A percentile compares a stretch with the other conserved stretches of the same genome.
Evolutionary conservation across 2,888 invertebrate genomes (phyloP).

Genomic region (Caradrina kadenii): DNA sequence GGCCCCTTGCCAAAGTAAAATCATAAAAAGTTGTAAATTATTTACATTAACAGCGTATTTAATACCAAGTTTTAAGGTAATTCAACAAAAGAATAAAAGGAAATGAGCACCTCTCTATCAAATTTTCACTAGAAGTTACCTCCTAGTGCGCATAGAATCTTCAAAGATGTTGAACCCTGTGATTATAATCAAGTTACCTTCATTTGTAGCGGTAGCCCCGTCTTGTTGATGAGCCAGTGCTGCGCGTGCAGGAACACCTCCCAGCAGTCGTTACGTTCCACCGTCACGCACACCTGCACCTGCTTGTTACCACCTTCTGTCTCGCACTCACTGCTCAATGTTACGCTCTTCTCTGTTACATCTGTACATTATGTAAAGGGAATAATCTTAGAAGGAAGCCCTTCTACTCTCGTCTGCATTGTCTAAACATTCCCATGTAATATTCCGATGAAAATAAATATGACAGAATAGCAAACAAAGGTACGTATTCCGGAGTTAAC

Average conservation of each 20-base stretch:
- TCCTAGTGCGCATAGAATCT: too few species aligned
- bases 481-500: too few species aligned
- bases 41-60: too few species aligned
- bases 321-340: slow-evolving; percentile 92
- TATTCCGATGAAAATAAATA: too few species aligned
- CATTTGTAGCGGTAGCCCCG: slow-evolving; percentile 95
- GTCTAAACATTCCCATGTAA: neutral
- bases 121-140: too few species aligned
- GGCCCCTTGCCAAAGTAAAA: too few species aligned
- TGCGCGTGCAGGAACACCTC: slow-evolving; percentile 94
- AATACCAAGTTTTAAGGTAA: too few species aligned
- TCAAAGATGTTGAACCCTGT: neutral
- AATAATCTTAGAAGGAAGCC: neutral
- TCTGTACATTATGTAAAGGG: slow-evolving; percentile 83
- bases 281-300: slow-evolving; percentile 92
- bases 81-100: too few species aligned
- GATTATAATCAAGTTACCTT: slow-evolving; percentile 88
- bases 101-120: too few species aligned
- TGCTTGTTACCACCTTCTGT: slow-evolving; percentile 92
- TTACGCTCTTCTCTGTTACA: slow-evolving; percentile 92
- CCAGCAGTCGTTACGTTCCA: slow-evolving; percentile 91
- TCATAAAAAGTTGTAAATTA: too few species aligned
- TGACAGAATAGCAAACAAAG: too few species aligned
- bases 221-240: slow-evolving; percentile 97
- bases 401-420: neutral